A percentile compares a stretch with the other conserved stretches of the same genome.
phyloP scores from a whole-genome alignment of 2,888 invertebrate genomes.

The Molorchus minor region DNA sequence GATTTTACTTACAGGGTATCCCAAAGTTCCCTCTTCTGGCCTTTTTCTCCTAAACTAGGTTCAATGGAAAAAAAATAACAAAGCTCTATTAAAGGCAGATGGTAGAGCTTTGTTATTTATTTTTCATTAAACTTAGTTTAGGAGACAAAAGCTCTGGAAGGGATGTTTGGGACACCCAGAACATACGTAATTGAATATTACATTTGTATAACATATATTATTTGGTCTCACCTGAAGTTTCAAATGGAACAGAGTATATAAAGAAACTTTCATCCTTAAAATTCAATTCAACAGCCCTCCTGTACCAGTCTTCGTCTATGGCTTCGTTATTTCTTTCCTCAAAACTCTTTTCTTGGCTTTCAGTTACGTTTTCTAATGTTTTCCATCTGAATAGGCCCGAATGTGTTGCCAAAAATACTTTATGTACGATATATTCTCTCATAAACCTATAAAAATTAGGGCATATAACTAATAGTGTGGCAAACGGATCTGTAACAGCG shows the following conservation, averaged over 20 bases:
- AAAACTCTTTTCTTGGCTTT: conserved; percentile 63
- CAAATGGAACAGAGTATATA: conserved; percentile 80
- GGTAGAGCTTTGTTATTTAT: too few species aligned
- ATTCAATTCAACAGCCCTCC: conserved; percentile 86
- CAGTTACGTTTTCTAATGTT: conserved; percentile 45
- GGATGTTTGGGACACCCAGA: too few species aligned
- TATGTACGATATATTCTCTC: conserved; percentile 43
- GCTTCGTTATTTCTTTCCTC: conserved; percentile 69
- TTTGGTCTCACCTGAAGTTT: conserved; percentile 62
- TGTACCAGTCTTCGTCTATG: conserved; percentile 90
- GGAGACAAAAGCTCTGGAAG: too few species aligned
- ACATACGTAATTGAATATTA: not conserved
- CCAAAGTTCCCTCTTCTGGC: not conserved
- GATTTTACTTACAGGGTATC: not conserved
- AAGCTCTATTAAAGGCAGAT: too few species aligned
- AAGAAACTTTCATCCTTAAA: conserved; percentile 78
- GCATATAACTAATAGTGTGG: not conserved
- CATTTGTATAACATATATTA: not conserved
- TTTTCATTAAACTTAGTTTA: too few species aligned
- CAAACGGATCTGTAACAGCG: too few species aligned
- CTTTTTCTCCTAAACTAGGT: too few species aligned
- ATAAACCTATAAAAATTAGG: conserved; percentile 36
- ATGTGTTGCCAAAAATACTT: conserved; percentile 86
- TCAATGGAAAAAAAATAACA: too few species aligned
- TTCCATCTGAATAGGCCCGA: conserved; percentile 90